These are phyloP conservation scores for Volucella inflata DNA, from an alignment of 2,888 invertebrate species.

Conservation along the genomic window DNA sequence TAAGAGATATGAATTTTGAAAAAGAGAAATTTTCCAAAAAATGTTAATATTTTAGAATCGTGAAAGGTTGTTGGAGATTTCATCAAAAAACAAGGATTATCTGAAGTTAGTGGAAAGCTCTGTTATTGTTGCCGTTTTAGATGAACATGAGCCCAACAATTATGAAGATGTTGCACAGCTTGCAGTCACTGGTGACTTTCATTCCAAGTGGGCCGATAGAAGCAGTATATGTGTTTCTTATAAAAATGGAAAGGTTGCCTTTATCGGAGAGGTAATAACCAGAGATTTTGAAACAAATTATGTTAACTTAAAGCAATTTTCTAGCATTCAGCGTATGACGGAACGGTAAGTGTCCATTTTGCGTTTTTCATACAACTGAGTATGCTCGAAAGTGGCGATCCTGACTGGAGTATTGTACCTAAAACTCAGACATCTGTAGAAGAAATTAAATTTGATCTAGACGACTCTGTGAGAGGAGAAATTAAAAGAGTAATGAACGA, in stretches of 20 bases:
- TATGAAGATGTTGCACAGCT: slow-evolving; percentile 82
- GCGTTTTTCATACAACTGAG: slow-evolving; percentile 81
- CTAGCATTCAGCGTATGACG: slow-evolving; percentile 83
- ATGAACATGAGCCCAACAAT: slow-evolving; percentile 82
- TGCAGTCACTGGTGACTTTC: slow-evolving; percentile 84
- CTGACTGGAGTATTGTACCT: slow-evolving; percentile 80
- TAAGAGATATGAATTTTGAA: slow-evolving; percentile 76
- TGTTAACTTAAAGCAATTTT: slow-evolving; percentile 19
- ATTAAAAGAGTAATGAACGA: slow-evolving; percentile 83
- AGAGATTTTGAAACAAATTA: slow-evolving; percentile 20
- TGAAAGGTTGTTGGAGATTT: slow-evolving; percentile 81
- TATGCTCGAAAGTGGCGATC: slow-evolving; percentile 81
- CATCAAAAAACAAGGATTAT: slow-evolving; percentile 81
- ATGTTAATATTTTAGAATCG: slow-evolving; percentile 81
- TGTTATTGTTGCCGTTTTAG: slow-evolving; percentile 81
- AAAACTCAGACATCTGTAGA: slow-evolving; percentile 79
- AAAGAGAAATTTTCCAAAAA: neutral
- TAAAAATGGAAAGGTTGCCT: slow-evolving; percentile 84
- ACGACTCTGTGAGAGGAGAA: slow-evolving; percentile 82
- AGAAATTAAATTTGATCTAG: slow-evolving; percentile 84
- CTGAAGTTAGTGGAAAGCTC: slow-evolving; percentile 83
- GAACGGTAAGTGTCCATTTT: slow-evolving; percentile 82
- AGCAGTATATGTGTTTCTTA: slow-evolving; percentile 84
- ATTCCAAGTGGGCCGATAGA: slow-evolving; percentile 87
- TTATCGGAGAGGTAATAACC: slow-evolving; percentile 85